Evolutionary conservation across 1,140 invertebrate genomes (phyloP).

Genomic region (Drosophila repletoides): DNA sequence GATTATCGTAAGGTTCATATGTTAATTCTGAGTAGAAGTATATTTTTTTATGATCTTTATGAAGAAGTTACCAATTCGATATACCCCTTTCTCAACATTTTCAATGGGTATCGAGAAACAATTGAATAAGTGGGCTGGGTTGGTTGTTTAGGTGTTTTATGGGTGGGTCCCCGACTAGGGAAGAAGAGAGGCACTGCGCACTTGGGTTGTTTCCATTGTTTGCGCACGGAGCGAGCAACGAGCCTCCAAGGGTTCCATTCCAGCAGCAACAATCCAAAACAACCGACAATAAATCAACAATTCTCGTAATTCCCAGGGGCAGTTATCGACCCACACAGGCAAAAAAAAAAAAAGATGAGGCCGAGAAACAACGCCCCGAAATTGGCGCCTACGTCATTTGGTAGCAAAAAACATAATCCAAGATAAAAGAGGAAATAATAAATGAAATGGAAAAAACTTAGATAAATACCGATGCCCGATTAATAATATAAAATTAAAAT

Average conservation of each 20-base stretch:
- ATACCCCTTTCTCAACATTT: too few species aligned
- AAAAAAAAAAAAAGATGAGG: slow-evolving; percentile 6
- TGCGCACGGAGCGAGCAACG: slow-evolving; percentile 21
- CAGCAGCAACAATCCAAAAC: slow-evolving; percentile 22
- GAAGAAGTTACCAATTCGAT: too few species aligned
- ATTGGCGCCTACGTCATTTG: slow-evolving; percentile 23
- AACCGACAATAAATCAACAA: slow-evolving; percentile 12
- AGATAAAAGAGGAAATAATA: not conserved
- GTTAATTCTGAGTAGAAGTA: too few species aligned
- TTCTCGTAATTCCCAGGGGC: slow-evolving; percentile 7
- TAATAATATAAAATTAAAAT: too few species aligned
- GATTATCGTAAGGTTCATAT: too few species aligned
- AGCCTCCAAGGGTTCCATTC: slow-evolving; percentile 56
- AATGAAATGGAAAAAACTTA: not conserved
- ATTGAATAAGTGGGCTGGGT: slow-evolving; percentile 1
- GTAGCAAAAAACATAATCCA: slow-evolving; percentile 6
- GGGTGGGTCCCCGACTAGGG: not conserved
- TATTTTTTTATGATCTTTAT: too few species aligned
- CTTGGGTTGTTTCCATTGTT: slow-evolving; percentile 70
- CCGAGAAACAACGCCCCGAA: slow-evolving; percentile 32
- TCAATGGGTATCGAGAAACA: too few species aligned
- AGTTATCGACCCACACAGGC: slow-evolving; percentile 36
- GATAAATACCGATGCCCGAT: slow-evolving; percentile 1
- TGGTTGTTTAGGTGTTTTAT: not conserved
- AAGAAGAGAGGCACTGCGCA: slow-evolving; percentile 11